Conservation (phyloP, 2,113 vertebrate species). For the Morone chrysops region DNA sequence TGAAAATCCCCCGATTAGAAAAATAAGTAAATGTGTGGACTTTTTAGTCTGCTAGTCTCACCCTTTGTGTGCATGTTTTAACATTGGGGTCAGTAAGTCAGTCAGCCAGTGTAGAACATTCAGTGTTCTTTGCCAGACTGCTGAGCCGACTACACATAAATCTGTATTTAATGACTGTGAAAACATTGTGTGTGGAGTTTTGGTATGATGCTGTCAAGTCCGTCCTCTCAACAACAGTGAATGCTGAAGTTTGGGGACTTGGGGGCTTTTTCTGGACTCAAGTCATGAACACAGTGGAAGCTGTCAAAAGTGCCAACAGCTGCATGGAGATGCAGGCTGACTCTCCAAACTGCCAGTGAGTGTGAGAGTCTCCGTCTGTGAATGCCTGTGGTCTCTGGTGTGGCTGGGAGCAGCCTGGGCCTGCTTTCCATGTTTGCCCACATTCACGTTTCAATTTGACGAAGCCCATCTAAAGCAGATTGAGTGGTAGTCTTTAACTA, state of each 20-base stretch:
- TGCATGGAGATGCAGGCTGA: conserved; percentile 53
- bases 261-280: conserved; percentile 59
- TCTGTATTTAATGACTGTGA: conserved; percentile 51
- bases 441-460: conserved; percentile 26
- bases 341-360: conserved; percentile 43
- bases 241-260: conserved; percentile 50
- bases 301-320: conserved; percentile 73
- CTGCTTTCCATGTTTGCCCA: conserved; percentile 35
- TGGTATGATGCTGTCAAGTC: conserved; percentile 55
- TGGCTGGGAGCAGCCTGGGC: conserved; percentile 21
- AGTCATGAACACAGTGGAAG: conserved; percentile 64
- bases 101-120: conserved; percentile 25
- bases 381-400: conserved; percentile 35
- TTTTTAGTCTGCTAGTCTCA: conserved; percentile 10
- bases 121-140: conserved; percentile 20
- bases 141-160: conserved; percentile 25
- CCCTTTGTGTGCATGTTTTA: conserved; percentile 17
- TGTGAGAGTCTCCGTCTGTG: conserved; percentile 34
- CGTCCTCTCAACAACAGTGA: conserved; percentile 51
- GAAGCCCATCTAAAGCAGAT: conserved; percentile 38
- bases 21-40: not conserved
- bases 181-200: conserved; percentile 33
- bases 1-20: not conserved
- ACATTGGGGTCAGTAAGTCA: conserved; percentile 28
- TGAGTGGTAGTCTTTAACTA: conserved; percentile 20